Evolutionary conservation across 2,888 invertebrate species (phyloP).

Genomic region (Leptarthrus brevirostris): DNA sequence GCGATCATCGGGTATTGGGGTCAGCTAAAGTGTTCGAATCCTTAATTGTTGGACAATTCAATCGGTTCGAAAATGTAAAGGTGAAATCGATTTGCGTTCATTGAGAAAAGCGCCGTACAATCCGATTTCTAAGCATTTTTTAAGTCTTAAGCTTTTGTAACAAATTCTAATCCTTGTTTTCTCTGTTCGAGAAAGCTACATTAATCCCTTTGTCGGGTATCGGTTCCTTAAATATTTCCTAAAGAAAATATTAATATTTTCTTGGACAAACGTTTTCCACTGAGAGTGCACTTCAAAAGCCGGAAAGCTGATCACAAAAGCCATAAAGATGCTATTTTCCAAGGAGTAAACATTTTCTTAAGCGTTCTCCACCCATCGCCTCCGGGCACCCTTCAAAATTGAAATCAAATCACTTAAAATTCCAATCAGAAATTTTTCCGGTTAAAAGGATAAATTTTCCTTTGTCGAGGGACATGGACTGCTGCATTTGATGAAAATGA

Average conservation of each 20-base stretch:
- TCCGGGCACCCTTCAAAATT: slow-evolving; percentile 21
- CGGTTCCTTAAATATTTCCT: too few relatives aligned
- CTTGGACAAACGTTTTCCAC: neutral
- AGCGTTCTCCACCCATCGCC: neutral
- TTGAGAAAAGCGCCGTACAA: too few relatives aligned
- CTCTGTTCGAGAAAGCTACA: too few relatives aligned
- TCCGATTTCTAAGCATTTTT: too few relatives aligned
- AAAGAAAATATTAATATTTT: neutral
- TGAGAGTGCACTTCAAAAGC: neutral
- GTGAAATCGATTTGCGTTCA: too few relatives aligned
- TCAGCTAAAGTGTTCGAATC: neutral
- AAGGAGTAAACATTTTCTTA: slow-evolving; percentile 22
- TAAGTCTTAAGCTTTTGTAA: too few relatives aligned
- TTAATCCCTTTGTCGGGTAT: too few relatives aligned
- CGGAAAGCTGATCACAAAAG: neutral
- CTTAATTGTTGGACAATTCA: too few relatives aligned
- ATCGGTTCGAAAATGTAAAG: too few relatives aligned
- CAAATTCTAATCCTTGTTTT: too few relatives aligned
- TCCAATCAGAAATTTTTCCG: slow-evolving; percentile 51
- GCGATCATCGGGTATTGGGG: neutral
- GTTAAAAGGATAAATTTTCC: slow-evolving; percentile 49
- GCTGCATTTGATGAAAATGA: slow-evolving; percentile 37
- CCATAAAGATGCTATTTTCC: slow-evolving; percentile 24
- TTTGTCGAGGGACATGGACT: slow-evolving; percentile 33
- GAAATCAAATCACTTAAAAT: slow-evolving; percentile 51